Evolutionary conservation across 2,797 vertebrate genomes (phyloP).

Genomic region (Momotus momota): DNA sequence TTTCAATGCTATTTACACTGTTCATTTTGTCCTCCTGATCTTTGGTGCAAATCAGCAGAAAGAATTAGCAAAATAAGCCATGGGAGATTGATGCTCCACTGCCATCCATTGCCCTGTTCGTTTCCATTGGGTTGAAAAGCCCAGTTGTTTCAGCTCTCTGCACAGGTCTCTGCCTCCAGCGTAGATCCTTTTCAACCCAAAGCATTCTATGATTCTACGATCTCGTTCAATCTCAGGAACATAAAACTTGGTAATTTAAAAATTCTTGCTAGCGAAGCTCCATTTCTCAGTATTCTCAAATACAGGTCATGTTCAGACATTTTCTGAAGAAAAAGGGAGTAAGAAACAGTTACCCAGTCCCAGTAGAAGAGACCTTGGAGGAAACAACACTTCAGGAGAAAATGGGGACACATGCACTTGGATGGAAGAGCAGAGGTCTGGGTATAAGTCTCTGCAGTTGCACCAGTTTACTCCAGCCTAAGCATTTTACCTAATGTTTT

Average conservation of each 20-base stretch:
- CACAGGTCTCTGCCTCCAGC: fast-evolving
- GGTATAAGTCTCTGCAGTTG: neutral
- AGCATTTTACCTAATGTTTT: neutral
- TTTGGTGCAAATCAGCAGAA: neutral
- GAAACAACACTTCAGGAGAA: neutral
- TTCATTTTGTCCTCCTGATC: neutral
- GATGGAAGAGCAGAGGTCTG: neutral
- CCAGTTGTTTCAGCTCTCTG: neutral
- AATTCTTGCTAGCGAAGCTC: neutral
- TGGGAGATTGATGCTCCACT: fast-evolving
- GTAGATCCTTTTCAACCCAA: neutral
- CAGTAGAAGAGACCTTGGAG: neutral
- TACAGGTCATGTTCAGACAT: neutral
- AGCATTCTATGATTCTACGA: neutral
- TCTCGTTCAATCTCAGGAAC: neutral
- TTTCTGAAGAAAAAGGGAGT: neutral
- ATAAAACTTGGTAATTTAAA: neutral
- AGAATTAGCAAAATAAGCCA: neutral
- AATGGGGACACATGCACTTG: neutral
- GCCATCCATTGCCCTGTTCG: neutral
- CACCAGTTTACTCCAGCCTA: neutral
- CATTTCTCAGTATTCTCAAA: neutral
- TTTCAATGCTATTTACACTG: neutral
- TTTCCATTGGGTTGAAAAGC: neutral
- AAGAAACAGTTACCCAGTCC: neutral